Base-by-base conservation (phyloP, 2,888 invertebrate genomes). In the Pemphredon lugubris region DNA sequence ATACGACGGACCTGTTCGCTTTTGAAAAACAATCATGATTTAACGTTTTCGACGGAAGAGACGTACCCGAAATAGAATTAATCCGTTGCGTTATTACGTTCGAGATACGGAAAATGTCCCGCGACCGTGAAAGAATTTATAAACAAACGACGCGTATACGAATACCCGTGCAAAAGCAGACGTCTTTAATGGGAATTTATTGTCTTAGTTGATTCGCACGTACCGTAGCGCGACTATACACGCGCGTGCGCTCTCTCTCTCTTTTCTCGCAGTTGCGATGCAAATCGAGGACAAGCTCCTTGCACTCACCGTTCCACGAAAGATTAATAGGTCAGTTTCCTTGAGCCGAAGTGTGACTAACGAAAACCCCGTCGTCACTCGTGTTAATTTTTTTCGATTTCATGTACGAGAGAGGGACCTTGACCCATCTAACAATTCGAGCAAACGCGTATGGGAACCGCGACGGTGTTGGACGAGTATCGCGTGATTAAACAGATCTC, bases 271-370 rank as follows among this genome's bases (percentile, higher is more conserved):
- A 51, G 50, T 51, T 39, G 53, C 59, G 44, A 66, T 70, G 53
- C 69, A 67, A 73, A 69, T 54, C 71, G 65, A 51, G 63, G 59
- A 63, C 58, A 44, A 34, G 9, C 51, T 47, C 16, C 53, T 44
- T 61, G 60, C 42, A 42, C 58, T 69, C 60, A 48, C 39, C 69
- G 63, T 72, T 72, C 67, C 55, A 58, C 61, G 67, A 69, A 72
- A 77, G 73, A 75, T 81, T 81, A 77, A 80, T 81, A 75, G 75
- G 67, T 78, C 73, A 75, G 64, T 77, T 81, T 75, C 78, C 71
- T 75, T 78, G 75, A 75, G 73, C 55, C 69, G 69, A 61, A 65
- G 70, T 64, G 73, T 76, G 79, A 79, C 71, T 77, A 74, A 72
- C 72, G 72, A 72, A 79, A 76, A 73, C 58, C 58, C 50, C 18